These are phyloP conservation scores for Nipponia nippon DNA, from an alignment of 2,113 vertebrate species.

Conservation along the genomic window DNA sequence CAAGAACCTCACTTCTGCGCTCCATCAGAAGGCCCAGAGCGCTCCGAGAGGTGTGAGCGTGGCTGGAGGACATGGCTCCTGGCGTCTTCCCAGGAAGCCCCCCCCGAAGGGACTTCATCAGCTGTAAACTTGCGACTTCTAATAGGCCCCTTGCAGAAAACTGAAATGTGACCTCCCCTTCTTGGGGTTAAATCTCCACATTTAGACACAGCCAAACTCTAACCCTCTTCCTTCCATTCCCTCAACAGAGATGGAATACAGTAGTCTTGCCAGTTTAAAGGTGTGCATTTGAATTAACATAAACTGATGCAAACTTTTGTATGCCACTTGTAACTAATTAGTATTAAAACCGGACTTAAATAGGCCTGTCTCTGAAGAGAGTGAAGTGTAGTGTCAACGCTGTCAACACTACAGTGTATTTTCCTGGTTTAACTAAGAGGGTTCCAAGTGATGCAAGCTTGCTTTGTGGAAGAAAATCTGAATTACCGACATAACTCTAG, in stretches of 20 bases:
- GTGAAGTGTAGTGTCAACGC: not conserved
- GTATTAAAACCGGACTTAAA: not conserved
- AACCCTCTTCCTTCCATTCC: not conserved
- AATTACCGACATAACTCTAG: not conserved
- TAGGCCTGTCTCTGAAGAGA: not conserved
- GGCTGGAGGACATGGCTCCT: not conserved
- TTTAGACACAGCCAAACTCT: not conserved
- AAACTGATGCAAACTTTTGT: not conserved
- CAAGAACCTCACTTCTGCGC: not conserved
- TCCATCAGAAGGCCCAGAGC: not conserved
- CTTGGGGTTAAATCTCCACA: not conserved
- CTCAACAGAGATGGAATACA: not conserved
- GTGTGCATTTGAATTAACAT: not conserved
- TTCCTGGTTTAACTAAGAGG: not conserved
- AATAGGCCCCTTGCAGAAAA: not conserved
- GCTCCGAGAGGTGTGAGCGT: not conserved
- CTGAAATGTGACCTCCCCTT: not conserved
- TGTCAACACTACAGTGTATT: not conserved
- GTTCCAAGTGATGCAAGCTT: not conserved
- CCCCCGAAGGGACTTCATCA: not conserved
- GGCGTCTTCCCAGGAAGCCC: not conserved
- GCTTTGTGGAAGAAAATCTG: not conserved
- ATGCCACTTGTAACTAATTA: not conserved
- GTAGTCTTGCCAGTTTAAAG: not conserved
- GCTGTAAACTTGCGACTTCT: not conserved